A percentile compares a stretch with the other conserved stretches of the same genome.
phyloP scores from a whole-genome alignment of 2,113 vertebrate genomes.

The Sciurus niger region DNA sequence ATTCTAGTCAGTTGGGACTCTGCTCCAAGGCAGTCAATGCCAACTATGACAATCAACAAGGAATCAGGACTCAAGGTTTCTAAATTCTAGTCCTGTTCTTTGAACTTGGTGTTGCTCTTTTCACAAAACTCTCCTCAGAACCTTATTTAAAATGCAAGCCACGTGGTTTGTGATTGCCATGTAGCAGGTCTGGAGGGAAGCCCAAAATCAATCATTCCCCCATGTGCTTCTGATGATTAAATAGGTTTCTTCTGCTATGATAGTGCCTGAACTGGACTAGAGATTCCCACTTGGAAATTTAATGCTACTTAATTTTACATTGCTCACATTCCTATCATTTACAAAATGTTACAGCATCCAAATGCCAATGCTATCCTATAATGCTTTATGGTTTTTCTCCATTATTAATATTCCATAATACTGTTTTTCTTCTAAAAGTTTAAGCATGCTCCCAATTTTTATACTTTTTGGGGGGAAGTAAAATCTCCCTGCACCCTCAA shows the following conservation, averaged over 20 bases:
- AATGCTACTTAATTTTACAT: slow-evolving; percentile 43
- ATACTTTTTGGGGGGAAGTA: not conserved
- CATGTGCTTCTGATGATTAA: slow-evolving; percentile 9
- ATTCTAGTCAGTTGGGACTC: not conserved
- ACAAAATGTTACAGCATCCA: not conserved
- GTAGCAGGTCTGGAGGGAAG: not conserved
- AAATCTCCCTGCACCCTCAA: not conserved
- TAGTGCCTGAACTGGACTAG: not conserved
- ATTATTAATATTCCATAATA: not conserved
- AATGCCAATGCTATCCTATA: not conserved
- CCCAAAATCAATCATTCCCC: not conserved
- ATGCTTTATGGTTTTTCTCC: not conserved
- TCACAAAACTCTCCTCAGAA: not conserved
- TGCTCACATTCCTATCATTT: not conserved
- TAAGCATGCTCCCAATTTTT: not conserved
- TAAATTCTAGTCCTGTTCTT: not conserved
- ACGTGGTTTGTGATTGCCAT: not conserved
- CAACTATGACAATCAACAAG: not conserved
- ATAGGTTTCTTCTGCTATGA: not conserved
- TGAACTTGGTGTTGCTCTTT: not conserved
- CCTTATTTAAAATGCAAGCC: not conserved
- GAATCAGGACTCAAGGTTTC: not conserved
- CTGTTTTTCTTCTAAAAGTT: not conserved
- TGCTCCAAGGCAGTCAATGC: not conserved
- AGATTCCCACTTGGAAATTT: slow-evolving; percentile 17